Evolutionary conservation across 2,888 invertebrate genomes (phyloP).

Genomic region (Cantharis rufa): DNA sequence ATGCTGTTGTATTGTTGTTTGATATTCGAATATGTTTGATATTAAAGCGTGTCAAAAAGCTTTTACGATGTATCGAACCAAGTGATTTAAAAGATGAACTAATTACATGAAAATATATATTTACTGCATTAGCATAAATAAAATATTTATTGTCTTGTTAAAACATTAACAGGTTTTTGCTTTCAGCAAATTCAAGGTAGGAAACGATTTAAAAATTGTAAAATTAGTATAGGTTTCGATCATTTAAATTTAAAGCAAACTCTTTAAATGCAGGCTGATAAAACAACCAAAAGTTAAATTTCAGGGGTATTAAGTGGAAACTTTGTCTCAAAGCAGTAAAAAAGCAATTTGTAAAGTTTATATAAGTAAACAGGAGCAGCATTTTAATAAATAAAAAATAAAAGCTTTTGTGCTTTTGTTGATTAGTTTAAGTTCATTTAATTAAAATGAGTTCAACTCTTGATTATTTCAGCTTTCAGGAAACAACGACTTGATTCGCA

Average conservation of each 20-base stretch:
- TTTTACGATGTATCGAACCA: not conserved
- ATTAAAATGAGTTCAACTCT: slow-evolving; percentile 18
- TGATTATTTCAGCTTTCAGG: not conserved
- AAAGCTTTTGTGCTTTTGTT: slow-evolving; percentile 25
- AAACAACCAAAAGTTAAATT: slow-evolving; percentile 6
- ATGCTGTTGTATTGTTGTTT: not conserved
- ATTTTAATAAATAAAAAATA: slow-evolving; percentile 27
- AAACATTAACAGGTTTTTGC: not conserved
- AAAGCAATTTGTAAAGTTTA: slow-evolving; percentile 26
- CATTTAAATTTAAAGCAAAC: not conserved
- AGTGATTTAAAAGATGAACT: not conserved
- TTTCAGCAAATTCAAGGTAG: not conserved
- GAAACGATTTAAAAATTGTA: not conserved
- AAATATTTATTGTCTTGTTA: no score
- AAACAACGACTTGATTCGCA: no score
- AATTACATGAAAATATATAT: not conserved
- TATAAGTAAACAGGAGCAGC: slow-evolving; percentile 12
- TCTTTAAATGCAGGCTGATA: not conserved
- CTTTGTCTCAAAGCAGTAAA: slow-evolving; percentile 12
- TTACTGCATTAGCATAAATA: not conserved
- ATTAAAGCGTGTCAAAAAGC: not conserved
- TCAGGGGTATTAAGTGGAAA: not conserved
- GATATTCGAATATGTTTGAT: not conserved
- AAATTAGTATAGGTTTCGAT: not conserved
- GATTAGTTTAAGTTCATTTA: slow-evolving; percentile 20